A percentile compares a stretch with the other conserved stretches of the same genome.
Conservation (phyloP, 2,888 invertebrate genomes). For the Chalcosyrphus nemorum region DNA sequence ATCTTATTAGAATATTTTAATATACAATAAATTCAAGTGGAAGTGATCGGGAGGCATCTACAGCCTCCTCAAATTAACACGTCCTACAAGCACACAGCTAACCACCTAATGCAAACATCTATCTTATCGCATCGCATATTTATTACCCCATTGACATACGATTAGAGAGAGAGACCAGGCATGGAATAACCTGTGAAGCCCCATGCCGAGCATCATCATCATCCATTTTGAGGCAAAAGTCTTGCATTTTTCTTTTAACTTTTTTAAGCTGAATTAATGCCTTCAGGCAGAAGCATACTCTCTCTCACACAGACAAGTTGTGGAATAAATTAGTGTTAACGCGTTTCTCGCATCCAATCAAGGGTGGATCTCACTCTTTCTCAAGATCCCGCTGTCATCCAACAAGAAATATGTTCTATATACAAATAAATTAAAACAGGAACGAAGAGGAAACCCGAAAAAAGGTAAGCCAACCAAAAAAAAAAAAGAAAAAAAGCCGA, state of each 20-base stretch:
- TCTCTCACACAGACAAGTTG: conserved; percentile 39
- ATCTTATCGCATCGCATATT: conserved; percentile 56
- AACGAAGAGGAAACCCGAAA: conserved; percentile 56
- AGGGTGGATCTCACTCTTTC: conserved; percentile 51
- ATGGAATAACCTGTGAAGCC: conserved; percentile 45
- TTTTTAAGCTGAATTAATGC: conserved; percentile 41
- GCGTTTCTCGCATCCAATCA: conserved; percentile 67
- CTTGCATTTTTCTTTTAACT: neutral
- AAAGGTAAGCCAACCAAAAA: conserved; percentile 30
- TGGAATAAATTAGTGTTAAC: conserved; percentile 71
- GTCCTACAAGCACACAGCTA: conserved; percentile 51
- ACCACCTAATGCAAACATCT: conserved; percentile 61
- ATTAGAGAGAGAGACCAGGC: conserved; percentile 19
- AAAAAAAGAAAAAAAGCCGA: no score
- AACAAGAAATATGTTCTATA: conserved; percentile 67
- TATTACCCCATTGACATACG: conserved; percentile 56
- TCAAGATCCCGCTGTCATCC: conserved; percentile 51
- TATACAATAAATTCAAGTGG: conserved; percentile 18
- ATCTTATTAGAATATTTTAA: conserved; percentile 21
- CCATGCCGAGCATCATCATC: conserved; percentile 56
- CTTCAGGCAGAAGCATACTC: conserved; percentile 45
- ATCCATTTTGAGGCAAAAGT: conserved; percentile 37
- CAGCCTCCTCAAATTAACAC: conserved; percentile 54
- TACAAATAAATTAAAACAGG: conserved; percentile 35
- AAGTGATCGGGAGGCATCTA: neutral